These are phyloP conservation scores for Helogale parvula DNA, from an alignment of 2,113 vertebrate species.

Conservation along the genomic window DNA sequence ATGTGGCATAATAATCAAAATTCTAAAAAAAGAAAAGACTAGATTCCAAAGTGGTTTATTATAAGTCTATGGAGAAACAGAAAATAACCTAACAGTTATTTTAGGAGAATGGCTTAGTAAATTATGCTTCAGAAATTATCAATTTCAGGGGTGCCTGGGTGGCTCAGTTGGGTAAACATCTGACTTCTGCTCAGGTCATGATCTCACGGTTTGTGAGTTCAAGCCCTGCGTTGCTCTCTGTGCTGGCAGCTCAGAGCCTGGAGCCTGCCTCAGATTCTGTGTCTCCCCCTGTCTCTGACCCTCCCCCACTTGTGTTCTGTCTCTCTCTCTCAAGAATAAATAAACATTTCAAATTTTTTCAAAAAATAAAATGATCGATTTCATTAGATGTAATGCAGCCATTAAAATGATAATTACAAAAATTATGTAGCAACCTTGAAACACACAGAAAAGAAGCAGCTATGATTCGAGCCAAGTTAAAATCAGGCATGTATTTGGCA, in stretches of 20 bases:
- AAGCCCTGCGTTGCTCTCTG: too few species aligned
- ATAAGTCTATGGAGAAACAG: background rate
- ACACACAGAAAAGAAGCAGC: background rate
- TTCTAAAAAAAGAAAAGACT: background rate
- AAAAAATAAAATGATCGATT: background rate
- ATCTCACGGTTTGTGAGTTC: too few species aligned
- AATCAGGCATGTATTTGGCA: background rate
- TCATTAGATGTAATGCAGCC: background rate
- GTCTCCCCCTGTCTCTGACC: too few species aligned
- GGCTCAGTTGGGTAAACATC: too few species aligned
- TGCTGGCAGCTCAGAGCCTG: too few species aligned
- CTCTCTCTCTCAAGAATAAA: too few species aligned
- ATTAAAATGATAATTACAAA: background rate
- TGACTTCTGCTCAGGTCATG: too few species aligned
- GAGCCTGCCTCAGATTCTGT: too few species aligned
- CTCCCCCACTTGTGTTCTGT: too few species aligned
- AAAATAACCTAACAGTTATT: background rate
- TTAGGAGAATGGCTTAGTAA: background rate
- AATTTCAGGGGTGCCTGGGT: too few species aligned
- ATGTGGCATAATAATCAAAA: slow-evolving; percentile 6
- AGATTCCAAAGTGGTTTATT: background rate
- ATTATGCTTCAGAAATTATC: background rate
- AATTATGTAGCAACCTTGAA: slow-evolving; percentile 12
- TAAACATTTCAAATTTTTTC: too few species aligned
- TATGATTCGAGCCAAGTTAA: background rate